Evolutionary conservation across 2,888 invertebrate species (phyloP).

Genomic region (Lasioglossum villosulum): DNA sequence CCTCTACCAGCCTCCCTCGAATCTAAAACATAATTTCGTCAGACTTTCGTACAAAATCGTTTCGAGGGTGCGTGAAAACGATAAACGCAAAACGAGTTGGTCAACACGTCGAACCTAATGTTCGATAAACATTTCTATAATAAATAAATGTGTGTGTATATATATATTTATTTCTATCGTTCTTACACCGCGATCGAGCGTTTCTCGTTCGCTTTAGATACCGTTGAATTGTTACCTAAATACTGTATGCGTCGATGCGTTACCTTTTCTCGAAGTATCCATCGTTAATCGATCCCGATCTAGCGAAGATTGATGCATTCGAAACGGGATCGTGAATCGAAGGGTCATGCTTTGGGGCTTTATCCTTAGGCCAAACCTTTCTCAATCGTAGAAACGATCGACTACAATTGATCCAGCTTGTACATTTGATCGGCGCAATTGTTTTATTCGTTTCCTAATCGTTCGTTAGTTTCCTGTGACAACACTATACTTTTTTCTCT

Average conservation of each 20-base stretch:
- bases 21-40: not conserved
- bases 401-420: slow-evolving; percentile 16
- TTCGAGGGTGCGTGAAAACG: slow-evolving; percentile 22
- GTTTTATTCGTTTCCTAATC: slow-evolving; percentile 26
- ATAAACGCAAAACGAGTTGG: slow-evolving; percentile 52
- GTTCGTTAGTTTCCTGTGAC: not conserved
- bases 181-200: slow-evolving; percentile 52
- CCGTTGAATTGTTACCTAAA: slow-evolving; percentile 63
- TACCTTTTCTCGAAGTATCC: slow-evolving; percentile 41
- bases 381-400: slow-evolving; percentile 21
- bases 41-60: slow-evolving; percentile 25
- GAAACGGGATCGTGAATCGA: slow-evolving; percentile 26
- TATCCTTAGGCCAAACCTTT: slow-evolving; percentile 66
- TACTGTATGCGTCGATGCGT: slow-evolving; percentile 45
- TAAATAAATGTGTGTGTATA: slow-evolving; percentile 66
- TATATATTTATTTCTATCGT: slow-evolving; percentile 55
- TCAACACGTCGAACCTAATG: slow-evolving; percentile 63
- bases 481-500: not conserved
- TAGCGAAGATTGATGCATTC: slow-evolving; percentile 23
- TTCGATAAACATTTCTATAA: slow-evolving; percentile 68
- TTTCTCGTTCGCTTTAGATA: slow-evolving; percentile 61
- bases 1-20: not conserved
- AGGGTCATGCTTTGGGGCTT: slow-evolving; percentile 51
- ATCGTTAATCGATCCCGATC: slow-evolving; percentile 42
- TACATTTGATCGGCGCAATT: slow-evolving; percentile 24